Evolutionary conservation across 2,113 vertebrate species (phyloP), one percentile per base, ranked within the genome.

Genomic region (Clarias magur): DNA sequence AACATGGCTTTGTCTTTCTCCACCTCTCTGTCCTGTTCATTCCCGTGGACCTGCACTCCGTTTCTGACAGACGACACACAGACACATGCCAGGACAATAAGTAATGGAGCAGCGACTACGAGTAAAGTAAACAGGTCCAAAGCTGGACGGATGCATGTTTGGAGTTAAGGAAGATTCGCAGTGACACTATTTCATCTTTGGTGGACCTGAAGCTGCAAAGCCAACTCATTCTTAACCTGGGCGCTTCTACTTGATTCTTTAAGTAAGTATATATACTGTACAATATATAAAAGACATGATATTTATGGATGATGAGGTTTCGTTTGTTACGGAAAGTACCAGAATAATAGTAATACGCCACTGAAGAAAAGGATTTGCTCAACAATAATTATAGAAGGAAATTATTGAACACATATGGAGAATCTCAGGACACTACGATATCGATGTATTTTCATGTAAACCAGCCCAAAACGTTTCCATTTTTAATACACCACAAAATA

Each of bases 51-150:
- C 92, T 93, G 92, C 57, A 11, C 42, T 80, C 85, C 90, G 88
- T 92, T 92, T 89, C 91, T 88, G 93, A 93, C 90, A 88, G 91
- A 91, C 75, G 85, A 86, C 91, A 34, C 57, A 81, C 79, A 57
- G 81, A 67, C 53, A 76, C 80, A 42, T 56, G 79, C 81, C 84
- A 60, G 30, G 83, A 84, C 54, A 84, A 60, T 84, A 84, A 60
- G 68, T 75, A 75, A 75, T 59, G 53, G 82, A 84, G 65, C 53
- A 30, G 56, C 21, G 68, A 84, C 83, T n/a, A 60, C 3, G 68
- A 73, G 68, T 38, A 84, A 84, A 38, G 68, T 84, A 84, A 84
- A 84, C 54, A 73, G 68, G 54, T 57, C 9, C 67, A 62, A 68
- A 60, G 54, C 68, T 8, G 56, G 68, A 8, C 56, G 25, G 54